Percentiles rank a stretch among this genome's conserved stretches.
Evolutionary conservation across 2,888 invertebrate species (phyloP).

Genomic region (Drosophila nr. perissopoda): DNA sequence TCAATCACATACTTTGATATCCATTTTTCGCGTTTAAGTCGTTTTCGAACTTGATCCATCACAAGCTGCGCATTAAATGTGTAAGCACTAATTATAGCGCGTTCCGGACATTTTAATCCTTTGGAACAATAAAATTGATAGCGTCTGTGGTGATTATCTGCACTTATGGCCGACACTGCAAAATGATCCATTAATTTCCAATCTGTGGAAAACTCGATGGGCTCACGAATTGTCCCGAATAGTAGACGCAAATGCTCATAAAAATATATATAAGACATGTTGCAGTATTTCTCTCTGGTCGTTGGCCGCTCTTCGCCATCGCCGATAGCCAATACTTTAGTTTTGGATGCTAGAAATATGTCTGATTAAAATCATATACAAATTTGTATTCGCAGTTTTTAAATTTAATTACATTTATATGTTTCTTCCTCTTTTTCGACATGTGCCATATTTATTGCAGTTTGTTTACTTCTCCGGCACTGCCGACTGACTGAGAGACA

Average conservation of each 20-base stretch:
- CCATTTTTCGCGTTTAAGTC: conserved; percentile 29
- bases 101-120: not conserved
- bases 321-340: conserved; percentile 31
- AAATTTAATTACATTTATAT: conserved; percentile 3
- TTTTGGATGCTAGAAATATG: not conserved
- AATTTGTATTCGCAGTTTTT: not conserved
- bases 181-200: conserved; percentile 20
- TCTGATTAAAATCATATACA: not conserved
- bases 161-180: not conserved
- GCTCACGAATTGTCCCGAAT: conserved; percentile 9
- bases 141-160: conserved; percentile 10
- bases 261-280: not conserved
- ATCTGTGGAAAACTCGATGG: conserved; percentile 10
- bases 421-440: not conserved
- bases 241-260: conserved; percentile 10
- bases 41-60: conserved; percentile 2
- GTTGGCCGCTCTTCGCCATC: conserved; percentile 10
- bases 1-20: conserved; percentile 16
- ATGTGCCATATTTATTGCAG: not conserved
- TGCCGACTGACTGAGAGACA: conserved; percentile 4
- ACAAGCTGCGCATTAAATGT: conserved; percentile 5
- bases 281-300: not conserved
- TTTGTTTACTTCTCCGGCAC: not conserved
- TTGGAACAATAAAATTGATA: conserved; percentile 20
- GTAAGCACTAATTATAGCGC: not conserved